phyloP scores from a whole-genome alignment of 1,140 invertebrate genomes.

The Scaptomyza graminum region DNA sequence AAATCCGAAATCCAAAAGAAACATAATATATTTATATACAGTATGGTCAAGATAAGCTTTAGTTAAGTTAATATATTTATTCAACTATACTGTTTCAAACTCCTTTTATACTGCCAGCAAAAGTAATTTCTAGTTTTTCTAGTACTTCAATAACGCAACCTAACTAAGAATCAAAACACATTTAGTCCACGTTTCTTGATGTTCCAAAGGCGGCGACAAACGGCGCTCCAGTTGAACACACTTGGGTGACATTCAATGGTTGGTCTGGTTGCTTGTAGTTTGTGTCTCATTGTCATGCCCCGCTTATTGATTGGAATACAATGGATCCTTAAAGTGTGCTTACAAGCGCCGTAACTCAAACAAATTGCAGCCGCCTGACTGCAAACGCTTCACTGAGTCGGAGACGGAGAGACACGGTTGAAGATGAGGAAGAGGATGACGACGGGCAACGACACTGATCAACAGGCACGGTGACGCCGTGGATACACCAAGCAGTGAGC shows the following conservation, averaged over 20 bases:
- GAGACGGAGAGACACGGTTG: conserved; percentile 6
- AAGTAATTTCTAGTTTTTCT: too few relatives aligned
- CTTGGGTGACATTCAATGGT: conserved; percentile 61
- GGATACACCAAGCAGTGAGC: conserved; percentile 31
- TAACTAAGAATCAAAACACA: too few relatives aligned
- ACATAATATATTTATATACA: too few relatives aligned
- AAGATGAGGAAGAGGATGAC: conserved; percentile 27
- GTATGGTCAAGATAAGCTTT: too few relatives aligned
- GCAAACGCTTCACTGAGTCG: conserved; percentile 61
- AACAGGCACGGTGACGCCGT: conserved; percentile 67
- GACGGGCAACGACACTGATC: conserved; percentile 65
- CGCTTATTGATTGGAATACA: conserved; percentile 83
- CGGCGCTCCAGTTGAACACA: conserved; percentile 58
- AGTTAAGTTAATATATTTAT: too few relatives aligned
- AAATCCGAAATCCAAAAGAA: background rate
- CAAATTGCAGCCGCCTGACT: conserved; percentile 79
- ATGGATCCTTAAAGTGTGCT: conserved; percentile 84
- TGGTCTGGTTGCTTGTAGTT: conserved; percentile 33
- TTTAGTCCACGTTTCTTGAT: too few relatives aligned
- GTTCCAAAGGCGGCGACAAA: conserved; percentile 37
- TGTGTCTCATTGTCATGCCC: conserved; percentile 76
- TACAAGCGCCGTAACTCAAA: conserved; percentile 84
- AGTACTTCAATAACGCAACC: too few relatives aligned
- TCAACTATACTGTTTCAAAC: too few relatives aligned
- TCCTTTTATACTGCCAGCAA: too few relatives aligned